Percentiles rank a stretch among this genome's conserved stretches.
phyloP scores from a whole-genome alignment of 1,140 invertebrate genomes.

The Muscidifurax raptorellus region DNA sequence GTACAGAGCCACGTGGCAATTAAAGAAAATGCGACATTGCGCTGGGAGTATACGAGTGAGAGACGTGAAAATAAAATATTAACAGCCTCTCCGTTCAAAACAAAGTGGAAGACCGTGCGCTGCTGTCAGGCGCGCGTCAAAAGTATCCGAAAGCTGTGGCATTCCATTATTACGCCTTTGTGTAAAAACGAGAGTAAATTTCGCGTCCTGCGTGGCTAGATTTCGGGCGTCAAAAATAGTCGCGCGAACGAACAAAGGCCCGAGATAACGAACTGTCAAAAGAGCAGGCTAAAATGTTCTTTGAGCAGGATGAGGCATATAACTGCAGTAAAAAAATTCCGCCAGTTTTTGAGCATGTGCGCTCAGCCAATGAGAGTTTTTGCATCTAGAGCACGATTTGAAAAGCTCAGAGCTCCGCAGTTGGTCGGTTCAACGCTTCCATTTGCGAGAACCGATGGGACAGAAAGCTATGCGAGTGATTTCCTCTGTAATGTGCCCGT shows the following conservation, averaged over 20 bases:
- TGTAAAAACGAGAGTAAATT: not conserved
- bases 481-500: constrained; percentile 58
- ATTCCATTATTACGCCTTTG: not conserved
- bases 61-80: not conserved
- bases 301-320: not conserved
- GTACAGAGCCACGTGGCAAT: not conserved
- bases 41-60: no score
- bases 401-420: constrained; percentile 54
- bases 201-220: not conserved
- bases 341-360: constrained; percentile 18
- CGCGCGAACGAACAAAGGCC: not conserved
- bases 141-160: not conserved
- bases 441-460: constrained; percentile 65
- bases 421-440: constrained; percentile 71
- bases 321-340: constrained; percentile 55
- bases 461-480: constrained; percentile 52
- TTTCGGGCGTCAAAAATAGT: constrained; percentile 31
- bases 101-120: not conserved
- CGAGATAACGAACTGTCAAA: constrained; percentile 13
- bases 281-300: not conserved
- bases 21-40: not conserved
- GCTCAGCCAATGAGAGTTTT: no score
- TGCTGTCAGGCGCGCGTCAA: not conserved
- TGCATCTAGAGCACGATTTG: not conserved
- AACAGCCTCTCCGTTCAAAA: not conserved